These are phyloP conservation scores for Lytechinus variegatus DNA, from an alignment of 35 echinoderm and acorn worm genomes.

Conservation along the genomic window DNA sequence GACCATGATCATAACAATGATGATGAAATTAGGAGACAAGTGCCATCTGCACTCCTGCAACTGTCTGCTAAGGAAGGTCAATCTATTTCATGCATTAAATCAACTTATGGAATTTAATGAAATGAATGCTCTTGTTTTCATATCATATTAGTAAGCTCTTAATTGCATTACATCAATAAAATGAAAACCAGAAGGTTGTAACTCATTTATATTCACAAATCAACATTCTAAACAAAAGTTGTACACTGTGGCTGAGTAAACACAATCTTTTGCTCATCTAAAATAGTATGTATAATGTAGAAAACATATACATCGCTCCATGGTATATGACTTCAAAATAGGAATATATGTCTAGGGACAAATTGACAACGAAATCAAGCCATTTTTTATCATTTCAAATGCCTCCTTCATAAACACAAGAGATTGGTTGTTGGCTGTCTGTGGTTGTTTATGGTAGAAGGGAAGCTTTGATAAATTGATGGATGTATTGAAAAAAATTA, in stretches of 20 bases:
- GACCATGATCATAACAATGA: background rate
- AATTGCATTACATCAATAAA: background rate
- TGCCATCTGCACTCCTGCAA: background rate
- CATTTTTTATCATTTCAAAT: background rate
- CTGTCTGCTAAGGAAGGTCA: background rate
- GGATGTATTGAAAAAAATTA: background rate
- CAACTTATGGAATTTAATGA: background rate
- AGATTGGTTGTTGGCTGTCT: background rate
- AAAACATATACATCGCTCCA: background rate
- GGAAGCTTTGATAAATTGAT: background rate
- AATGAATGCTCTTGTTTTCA: background rate
- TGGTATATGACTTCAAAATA: background rate
- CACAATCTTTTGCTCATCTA: background rate
- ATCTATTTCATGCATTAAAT: background rate
- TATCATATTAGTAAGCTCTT: background rate
- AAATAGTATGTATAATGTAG: background rate
- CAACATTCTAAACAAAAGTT: background rate
- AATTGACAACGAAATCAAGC: background rate
- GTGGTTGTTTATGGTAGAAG: background rate
- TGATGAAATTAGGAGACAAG: background rate
- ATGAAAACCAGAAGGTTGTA: no score
- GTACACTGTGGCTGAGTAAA: background rate
- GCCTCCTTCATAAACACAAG: background rate
- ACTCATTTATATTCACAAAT: background rate
- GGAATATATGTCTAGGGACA: background rate